Conservation (phyloP, 2,797 vertebrate genomes). For the Molossus molossus region DNA sequence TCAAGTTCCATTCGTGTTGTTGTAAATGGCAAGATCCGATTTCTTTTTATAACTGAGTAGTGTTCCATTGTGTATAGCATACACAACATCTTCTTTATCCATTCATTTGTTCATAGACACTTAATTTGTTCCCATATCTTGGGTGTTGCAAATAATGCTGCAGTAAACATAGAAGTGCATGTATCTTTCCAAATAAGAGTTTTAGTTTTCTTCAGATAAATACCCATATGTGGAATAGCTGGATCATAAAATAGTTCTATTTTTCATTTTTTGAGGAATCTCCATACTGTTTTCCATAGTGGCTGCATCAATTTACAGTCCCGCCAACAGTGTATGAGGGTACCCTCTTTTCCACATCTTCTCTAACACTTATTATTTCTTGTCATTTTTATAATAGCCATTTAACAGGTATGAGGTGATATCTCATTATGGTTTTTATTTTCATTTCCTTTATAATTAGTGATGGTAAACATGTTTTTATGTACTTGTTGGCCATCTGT, state of each 20-base stretch:
- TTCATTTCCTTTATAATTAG: neutral
- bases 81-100: neutral
- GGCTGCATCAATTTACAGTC: neutral
- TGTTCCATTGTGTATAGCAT: neutral
- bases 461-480: neutral
- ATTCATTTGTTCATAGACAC: neutral
- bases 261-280: neutral
- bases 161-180: neutral
- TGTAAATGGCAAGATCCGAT: neutral
- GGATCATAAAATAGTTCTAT: neutral
- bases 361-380: neutral
- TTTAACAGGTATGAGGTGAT: neutral
- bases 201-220: neutral
- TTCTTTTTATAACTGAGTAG: neutral
- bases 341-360: neutral
- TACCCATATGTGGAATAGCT: neutral
- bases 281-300: neutral
- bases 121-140: neutral
- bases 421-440: neutral
- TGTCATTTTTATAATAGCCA: neutral
- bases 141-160: neutral
- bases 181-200: neutral
- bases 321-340: neutral
- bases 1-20: neutral
- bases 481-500: neutral